Evolutionary conservation across 2,797 vertebrate genomes (phyloP).

Genomic region (Sarcoramphus papa): DNA sequence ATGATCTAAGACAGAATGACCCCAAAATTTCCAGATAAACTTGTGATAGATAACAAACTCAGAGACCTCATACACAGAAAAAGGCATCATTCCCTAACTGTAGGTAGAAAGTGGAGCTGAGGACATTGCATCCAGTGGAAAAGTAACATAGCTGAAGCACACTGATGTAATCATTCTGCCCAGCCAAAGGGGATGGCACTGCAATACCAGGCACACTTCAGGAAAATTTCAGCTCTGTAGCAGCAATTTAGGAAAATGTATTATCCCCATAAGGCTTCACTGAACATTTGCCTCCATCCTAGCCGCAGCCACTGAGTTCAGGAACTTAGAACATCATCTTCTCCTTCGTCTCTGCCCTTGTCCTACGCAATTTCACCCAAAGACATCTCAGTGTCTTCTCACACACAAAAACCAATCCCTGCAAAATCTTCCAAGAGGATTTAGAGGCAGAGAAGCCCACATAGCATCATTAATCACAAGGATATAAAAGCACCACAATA

Average conservation of each 20-base stretch:
- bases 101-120: neutral
- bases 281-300: neutral
- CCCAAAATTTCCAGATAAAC: neutral
- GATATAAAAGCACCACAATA: neutral
- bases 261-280: neutral
- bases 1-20: neutral
- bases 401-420: neutral
- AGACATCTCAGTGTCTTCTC: neutral
- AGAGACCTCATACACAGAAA: neutral
- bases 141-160: neutral
- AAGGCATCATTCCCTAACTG: neutral
- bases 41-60: neutral
- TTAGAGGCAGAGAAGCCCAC: fast-evolving
- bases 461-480: neutral
- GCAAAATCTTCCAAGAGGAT: neutral
- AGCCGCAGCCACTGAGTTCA: neutral
- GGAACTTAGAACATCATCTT: neutral
- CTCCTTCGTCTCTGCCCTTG: neutral
- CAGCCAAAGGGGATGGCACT: neutral
- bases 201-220: neutral
- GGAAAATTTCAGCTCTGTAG: neutral
- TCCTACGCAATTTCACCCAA: neutral
- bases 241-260: neutral
- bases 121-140: neutral
- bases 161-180: neutral